Evolutionary conservation across 2,113 vertebrate genomes (phyloP).

Genomic region (Motacilla tschutschensis): DNA sequence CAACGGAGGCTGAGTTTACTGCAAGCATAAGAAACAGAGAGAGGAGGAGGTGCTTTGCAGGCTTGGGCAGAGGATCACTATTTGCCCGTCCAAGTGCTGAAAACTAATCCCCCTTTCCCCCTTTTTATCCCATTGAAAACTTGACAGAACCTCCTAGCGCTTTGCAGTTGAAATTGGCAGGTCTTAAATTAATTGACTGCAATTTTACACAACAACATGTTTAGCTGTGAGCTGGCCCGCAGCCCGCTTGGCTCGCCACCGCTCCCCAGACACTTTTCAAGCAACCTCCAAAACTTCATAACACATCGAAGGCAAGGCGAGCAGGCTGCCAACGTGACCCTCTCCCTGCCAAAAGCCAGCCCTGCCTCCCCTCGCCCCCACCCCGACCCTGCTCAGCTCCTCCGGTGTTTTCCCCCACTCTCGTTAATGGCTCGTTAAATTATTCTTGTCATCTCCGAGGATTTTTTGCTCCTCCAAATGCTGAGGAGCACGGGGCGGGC

Average conservation of each 20-base stretch:
- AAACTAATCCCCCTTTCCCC: slow-evolving; percentile 41
- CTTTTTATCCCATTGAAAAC: slow-evolving; percentile 61
- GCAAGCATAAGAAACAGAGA: neutral
- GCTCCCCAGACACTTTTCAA: slow-evolving; percentile 69
- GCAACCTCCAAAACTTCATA: slow-evolving; percentile 70
- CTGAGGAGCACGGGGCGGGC: neutral
- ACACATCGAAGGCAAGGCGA: slow-evolving; percentile 54
- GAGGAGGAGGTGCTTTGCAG: neutral
- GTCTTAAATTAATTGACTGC: slow-evolving; percentile 74
- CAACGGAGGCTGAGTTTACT: neutral
- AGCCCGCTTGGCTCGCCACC: slow-evolving; percentile 57
- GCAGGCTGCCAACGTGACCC: slow-evolving; percentile 66
- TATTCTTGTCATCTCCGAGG: slow-evolving; percentile 28
- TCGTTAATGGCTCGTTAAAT: slow-evolving; percentile 41
- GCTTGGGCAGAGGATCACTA: neutral
- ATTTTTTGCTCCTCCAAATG: slow-evolving; percentile 27
- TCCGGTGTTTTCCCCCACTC: slow-evolving; percentile 14
- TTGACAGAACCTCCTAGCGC: slow-evolving; percentile 62
- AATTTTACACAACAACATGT: slow-evolving; percentile 73
- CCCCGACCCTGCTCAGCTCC: slow-evolving; percentile 22
- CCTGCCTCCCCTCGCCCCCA: slow-evolving; percentile 3
- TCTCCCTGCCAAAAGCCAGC: slow-evolving; percentile 61
- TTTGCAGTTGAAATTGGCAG: slow-evolving; percentile 71
- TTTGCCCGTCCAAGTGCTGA: slow-evolving; percentile 39
- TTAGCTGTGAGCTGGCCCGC: slow-evolving; percentile 61